Conservation (phyloP, 1,140 invertebrate genomes). For the Aricia agestis region DNA sequence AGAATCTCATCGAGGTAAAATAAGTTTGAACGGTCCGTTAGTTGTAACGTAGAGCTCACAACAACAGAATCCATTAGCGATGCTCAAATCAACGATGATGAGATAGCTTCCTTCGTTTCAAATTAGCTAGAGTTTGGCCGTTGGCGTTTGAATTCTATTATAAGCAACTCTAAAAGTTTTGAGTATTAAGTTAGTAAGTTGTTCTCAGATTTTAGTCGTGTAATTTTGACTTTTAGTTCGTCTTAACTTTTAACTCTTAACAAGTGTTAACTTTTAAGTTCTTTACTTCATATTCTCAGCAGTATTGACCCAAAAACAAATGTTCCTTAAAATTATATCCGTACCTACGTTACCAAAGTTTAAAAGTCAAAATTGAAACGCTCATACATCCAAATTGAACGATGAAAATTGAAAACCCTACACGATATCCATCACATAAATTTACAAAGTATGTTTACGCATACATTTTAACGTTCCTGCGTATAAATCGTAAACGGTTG, state of each 20-base stretch:
- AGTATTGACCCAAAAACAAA: no score
- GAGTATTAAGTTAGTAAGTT: neutral
- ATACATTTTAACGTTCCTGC: constrained; percentile 14
- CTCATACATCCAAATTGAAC: neutral
- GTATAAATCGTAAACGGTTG: constrained; percentile 17
- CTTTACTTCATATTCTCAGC: no score
- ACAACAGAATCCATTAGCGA: constrained; percentile 17
- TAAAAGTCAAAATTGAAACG: no score
- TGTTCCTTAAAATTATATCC: no score
- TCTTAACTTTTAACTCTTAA: neutral
- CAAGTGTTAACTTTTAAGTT: neutral
- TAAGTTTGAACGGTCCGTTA: no score
- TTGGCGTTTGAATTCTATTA: neutral
- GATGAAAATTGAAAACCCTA: neutral
- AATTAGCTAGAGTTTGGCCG: neutral
- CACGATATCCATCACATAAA: neutral
- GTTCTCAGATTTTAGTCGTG: neutral
- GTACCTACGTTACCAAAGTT: no score
- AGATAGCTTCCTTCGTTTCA: neutral
- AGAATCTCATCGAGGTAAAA: no score
- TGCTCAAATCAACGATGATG: constrained; percentile 7
- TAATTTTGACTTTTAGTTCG: neutral
- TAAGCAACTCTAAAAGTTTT: neutral
- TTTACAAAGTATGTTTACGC: neutral
- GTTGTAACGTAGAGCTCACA: neutral